Conservation (phyloP, 2,797 vertebrate genomes). For the Scarus forsteni region DNA sequence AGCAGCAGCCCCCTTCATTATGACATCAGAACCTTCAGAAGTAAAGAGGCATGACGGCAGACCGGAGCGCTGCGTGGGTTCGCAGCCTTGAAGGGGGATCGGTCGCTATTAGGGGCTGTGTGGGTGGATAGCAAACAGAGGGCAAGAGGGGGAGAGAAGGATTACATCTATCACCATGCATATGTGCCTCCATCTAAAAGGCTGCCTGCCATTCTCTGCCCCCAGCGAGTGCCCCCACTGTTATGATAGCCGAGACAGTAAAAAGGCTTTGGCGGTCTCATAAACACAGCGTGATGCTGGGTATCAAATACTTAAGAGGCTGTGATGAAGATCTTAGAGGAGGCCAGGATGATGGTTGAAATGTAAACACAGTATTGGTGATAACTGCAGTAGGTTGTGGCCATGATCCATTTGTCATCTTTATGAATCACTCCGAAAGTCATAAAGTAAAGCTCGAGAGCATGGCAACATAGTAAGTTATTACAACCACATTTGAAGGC, state of each 20-base stretch:
- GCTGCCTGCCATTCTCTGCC: constrained; percentile 61
- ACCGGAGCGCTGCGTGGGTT: constrained; percentile 73
- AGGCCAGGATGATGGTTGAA: constrained; percentile 43
- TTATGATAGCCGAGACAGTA: constrained; percentile 69
- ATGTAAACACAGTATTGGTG: constrained; percentile 66
- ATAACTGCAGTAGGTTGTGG: constrained; percentile 66
- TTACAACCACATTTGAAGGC: too few species aligned
- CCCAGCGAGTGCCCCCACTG: constrained; percentile 61
- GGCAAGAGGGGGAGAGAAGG: constrained; percentile 65
- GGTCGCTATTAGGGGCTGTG: constrained; percentile 59
- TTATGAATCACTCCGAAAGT: constrained; percentile 57
- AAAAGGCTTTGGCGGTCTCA: constrained; percentile 69
- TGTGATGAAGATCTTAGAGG: constrained; percentile 58
- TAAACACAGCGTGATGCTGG: constrained; percentile 75
- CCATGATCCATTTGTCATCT: constrained; percentile 59
- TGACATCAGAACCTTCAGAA: constrained; percentile 87
- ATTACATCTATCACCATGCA: constrained; percentile 79
- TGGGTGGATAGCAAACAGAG: constrained; percentile 57
- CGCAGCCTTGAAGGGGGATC: constrained; percentile 79
- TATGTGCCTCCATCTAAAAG: constrained; percentile 73
- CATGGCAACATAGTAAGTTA: constrained; percentile 22
- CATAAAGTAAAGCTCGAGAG: constrained; percentile 40
- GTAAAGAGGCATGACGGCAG: constrained; percentile 87
- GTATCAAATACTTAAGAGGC: constrained; percentile 70
- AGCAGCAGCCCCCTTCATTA: constrained; percentile 77